phyloP scores from a whole-genome alignment of 2,888 invertebrate species.

The Nemotelus nigrinus region DNA sequence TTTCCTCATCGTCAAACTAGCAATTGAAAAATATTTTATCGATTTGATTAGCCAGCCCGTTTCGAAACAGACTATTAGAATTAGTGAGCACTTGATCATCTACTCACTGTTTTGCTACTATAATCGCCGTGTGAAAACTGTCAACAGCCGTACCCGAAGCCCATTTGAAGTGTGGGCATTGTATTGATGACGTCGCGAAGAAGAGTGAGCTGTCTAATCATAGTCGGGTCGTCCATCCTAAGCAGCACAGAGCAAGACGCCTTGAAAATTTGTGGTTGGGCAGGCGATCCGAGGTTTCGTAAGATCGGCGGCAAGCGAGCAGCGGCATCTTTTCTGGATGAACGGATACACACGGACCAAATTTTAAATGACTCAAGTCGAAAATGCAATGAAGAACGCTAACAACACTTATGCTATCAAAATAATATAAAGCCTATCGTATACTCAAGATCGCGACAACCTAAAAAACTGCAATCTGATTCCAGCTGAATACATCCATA shows the following conservation, averaged over 20 bases:
- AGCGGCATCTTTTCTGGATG: background rate
- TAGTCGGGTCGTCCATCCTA: background rate
- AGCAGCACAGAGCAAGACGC: conserved; percentile 5
- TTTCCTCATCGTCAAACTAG: conserved; percentile 10
- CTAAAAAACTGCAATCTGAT: conserved; percentile 14
- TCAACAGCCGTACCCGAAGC: conserved; percentile 4
- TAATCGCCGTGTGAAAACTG: conserved; percentile 1
- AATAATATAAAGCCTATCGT: conserved; percentile 23
- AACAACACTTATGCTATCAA: conserved; percentile 44
- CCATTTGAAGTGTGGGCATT: conserved; percentile 20
- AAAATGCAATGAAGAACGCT: conserved; percentile 14
- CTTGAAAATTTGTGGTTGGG: background rate
- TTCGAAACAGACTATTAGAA: background rate
- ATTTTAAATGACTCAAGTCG: background rate
- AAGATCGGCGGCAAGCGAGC: background rate
- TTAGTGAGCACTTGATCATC: conserved; percentile 4
- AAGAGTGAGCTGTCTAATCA: background rate
- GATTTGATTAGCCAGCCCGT: background rate
- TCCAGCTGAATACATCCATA: conserved; percentile 33
- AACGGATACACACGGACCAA: conserved; percentile 15
- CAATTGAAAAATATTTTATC: background rate
- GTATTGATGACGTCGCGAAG: conserved; percentile 1
- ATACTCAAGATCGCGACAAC: background rate
- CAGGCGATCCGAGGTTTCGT: background rate
- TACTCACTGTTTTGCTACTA: background rate